A percentile compares a stretch with the other conserved stretches of the same genome.
These are phyloP conservation scores for Trissolcus brochymenae DNA, from an alignment of 2,888 invertebrate species.

Conservation along the genomic window DNA sequence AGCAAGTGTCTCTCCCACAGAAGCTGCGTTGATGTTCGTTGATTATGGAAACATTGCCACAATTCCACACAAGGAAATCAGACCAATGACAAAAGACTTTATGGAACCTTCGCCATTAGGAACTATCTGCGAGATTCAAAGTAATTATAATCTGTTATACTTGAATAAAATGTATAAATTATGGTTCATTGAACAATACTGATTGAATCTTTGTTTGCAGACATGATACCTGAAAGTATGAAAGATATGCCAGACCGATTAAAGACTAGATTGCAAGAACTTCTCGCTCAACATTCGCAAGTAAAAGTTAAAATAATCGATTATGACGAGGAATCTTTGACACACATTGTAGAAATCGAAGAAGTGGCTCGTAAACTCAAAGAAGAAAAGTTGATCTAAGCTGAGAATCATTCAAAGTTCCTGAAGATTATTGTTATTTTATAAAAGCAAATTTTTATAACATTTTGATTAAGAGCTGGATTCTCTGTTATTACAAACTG, in stretches of 20 bases:
- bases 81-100: constrained; percentile 71
- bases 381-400: constrained; percentile 17
- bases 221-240: constrained; percentile 25
- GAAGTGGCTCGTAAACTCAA: constrained; percentile 10
- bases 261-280: constrained; percentile 9
- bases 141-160: constrained; percentile 53
- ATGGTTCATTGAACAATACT: not conserved
- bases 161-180: not conserved
- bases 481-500: no score
- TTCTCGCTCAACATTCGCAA: constrained; percentile 11
- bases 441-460: no score
- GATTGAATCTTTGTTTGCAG: constrained; percentile 11
- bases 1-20: constrained; percentile 50
- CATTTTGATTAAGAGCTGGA: no score
- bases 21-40: constrained; percentile 66
- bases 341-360: constrained; percentile 9
- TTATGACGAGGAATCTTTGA: constrained; percentile 1
- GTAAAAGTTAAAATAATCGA: constrained; percentile 22
- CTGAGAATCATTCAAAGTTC: no score
- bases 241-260: constrained; percentile 10
- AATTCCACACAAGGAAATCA: constrained; percentile 67
- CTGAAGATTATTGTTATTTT: no score
- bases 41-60: constrained; percentile 70
- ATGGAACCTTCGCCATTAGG: constrained; percentile 61
- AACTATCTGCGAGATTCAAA: constrained; percentile 61